Base-by-base conservation (phyloP, 1,140 invertebrate genomes). In the Lordiphosa stackelbergi region DNA sequence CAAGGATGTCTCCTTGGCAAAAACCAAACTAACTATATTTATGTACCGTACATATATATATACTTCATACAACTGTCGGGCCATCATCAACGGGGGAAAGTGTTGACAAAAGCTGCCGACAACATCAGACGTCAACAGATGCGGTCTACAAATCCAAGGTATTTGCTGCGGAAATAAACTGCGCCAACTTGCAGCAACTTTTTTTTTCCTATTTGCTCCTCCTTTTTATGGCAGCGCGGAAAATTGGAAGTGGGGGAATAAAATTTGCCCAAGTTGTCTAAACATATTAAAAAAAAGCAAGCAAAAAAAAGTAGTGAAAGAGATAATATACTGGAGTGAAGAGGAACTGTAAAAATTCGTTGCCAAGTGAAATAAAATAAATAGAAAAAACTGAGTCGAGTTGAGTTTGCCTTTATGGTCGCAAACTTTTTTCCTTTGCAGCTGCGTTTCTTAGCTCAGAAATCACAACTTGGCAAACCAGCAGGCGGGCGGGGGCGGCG, bases 121-220 rank as follows among this genome's bases (percentile, higher is more conserved):
- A 83, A 83, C 75, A 83, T 83, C 75, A 81, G 75, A 83, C 60
- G 68, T 81, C 75, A 83, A 69, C 75, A 83, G 77, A 79, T 81
- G 75, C 22, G 75, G 68, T 75, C 62, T 66, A 61, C 43, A 83
- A 75, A 83, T 83, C 75, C 75, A 75, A 81, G 75, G 75, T 81
- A 81, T 81, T 79, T 81, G 75, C 77, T 75, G 66, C 68, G 75
- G 75, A 81, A 81, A 81, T 81, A 81, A 83, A 81, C 68, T 79
- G 75, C 58, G 72, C 77, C 28, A 69, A 56, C 71, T 73, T 78
- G 75, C 77, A 72, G 46, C 58, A 68, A 68, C 64, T 68, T 68
- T 46, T 45, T 45, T 45, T 2, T 12, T 5, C 13, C 1, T 34
- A 8, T 46, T 34, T 31, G 31, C 8, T 31, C 11, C 22, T 12